phyloP scores from a whole-genome alignment of 1,140 invertebrate genomes.

The Drosophila dunni region DNA sequence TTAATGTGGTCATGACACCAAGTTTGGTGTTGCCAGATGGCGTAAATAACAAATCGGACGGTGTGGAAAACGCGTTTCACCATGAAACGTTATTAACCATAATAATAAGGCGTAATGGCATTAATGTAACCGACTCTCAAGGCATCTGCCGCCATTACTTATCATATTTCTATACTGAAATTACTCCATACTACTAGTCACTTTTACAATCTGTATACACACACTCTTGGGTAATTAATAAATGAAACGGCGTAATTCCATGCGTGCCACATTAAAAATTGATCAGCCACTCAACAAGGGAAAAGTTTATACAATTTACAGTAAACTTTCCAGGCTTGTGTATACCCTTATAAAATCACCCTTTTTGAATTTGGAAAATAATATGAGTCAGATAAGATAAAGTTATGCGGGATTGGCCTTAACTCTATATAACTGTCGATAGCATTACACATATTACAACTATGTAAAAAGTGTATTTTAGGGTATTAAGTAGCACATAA shows the following conservation, averaged over 20 bases:
- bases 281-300: slow-evolving; percentile 2
- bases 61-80: not conserved
- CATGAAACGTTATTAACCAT: slow-evolving; percentile 1
- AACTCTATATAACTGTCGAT: not conserved
- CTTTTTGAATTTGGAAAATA: not conserved
- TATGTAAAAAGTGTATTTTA: not conserved
- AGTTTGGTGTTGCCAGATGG: not conserved
- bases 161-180: slow-evolving; percentile 9
- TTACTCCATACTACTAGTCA: not conserved
- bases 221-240: slow-evolving; percentile 12
- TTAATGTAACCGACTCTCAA: slow-evolving; percentile 1
- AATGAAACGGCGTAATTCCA: slow-evolving; percentile 22
- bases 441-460: not conserved
- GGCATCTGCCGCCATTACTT: not conserved
- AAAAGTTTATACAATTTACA: slow-evolving; percentile 3
- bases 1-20: not conserved
- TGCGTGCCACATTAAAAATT: slow-evolving; percentile 28
- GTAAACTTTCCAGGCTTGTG: not conserved
- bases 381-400: not conserved
- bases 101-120: slow-evolving; percentile 6
- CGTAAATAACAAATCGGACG: not conserved
- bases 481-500: not conserved
- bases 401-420: not conserved
- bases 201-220: not conserved
- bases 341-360: not conserved